A percentile compares a stretch with the other conserved stretches of the same genome.
These are phyloP conservation scores for Cygnus atratus DNA, from an alignment of 2,113 vertebrate genomes.

Conservation along the genomic window DNA sequence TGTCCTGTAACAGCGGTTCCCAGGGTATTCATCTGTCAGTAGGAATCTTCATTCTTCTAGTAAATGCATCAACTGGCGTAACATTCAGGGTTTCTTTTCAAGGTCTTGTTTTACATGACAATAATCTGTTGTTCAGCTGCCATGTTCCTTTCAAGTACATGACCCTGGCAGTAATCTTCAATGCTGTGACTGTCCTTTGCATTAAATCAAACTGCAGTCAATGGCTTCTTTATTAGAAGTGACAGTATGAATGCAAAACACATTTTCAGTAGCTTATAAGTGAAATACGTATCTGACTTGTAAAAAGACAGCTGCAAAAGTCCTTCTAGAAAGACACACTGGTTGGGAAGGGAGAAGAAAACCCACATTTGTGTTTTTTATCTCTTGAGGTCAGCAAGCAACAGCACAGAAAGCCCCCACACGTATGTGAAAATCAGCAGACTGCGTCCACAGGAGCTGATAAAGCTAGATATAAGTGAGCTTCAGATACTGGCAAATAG, in stretches of 20 bases:
- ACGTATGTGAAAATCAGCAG: not conserved
- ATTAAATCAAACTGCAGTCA: not conserved
- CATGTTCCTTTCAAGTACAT: not conserved
- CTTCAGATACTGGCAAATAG: not conserved
- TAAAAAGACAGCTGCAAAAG: not conserved
- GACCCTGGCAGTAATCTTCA: not conserved
- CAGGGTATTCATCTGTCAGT: not conserved
- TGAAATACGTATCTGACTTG: not conserved
- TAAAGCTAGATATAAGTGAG: not conserved
- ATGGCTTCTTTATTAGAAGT: not conserved
- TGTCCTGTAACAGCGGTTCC: not conserved
- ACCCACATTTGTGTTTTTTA: not conserved
- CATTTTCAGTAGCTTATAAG: constrained; percentile 31
- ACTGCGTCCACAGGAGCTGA: not conserved
- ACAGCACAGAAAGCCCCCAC: not conserved
- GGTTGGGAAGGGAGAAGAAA: not conserved
- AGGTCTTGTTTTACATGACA: not conserved
- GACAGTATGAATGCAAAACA: not conserved
- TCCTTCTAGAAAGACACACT: not conserved
- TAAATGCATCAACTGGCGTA: not conserved
- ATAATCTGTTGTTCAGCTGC: not conserved
- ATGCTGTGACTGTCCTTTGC: not conserved
- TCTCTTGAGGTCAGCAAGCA: not conserved
- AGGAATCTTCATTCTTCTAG: not conserved
- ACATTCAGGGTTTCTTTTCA: not conserved